phyloP scores from a whole-genome alignment of 2,888 invertebrate species.

The Phasia obesa region DNA sequence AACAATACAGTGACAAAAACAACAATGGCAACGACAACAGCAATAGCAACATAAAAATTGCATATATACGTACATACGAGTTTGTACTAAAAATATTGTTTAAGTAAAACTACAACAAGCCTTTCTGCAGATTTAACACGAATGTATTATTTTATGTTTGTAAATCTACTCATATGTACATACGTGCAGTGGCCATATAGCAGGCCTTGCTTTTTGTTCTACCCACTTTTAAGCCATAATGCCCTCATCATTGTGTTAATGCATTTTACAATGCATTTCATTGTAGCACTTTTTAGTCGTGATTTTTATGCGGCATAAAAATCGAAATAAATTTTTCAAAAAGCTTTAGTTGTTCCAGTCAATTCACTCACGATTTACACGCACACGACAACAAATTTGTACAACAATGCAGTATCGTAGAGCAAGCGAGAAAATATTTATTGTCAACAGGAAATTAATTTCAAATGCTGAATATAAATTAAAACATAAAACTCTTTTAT shows the following conservation, averaged over 20 bases:
- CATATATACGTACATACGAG: too few relatives aligned
- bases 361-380: constrained; percentile 18
- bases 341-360: constrained; percentile 17
- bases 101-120: constrained; percentile 48
- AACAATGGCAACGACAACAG: constrained; percentile 4
- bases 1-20: constrained; percentile 48
- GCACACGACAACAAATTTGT: constrained; percentile 10
- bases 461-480: constrained; percentile 53
- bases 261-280: constrained; percentile 58
- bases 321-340: constrained; percentile 54
- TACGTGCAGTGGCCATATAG: constrained; percentile 39
- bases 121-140: constrained; percentile 13
- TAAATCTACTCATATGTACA: neutral
- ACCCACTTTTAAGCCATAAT: constrained; percentile 54
- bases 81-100: constrained; percentile 58
- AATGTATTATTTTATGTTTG: neutral
- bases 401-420: constrained; percentile 17
- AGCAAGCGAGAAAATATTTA: constrained; percentile 42
- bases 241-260: constrained; percentile 54
- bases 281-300: constrained; percentile 55
- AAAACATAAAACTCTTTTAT: constrained; percentile 43
- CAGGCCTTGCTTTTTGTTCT: constrained; percentile 39
- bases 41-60: neutral
- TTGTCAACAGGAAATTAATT: constrained; percentile 65
- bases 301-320: constrained; percentile 50